Evolutionary conservation across 2,797 vertebrate species (phyloP), one percentile per base, ranked within the genome.

Genomic region (Cephalopachus bancanus): DNA sequence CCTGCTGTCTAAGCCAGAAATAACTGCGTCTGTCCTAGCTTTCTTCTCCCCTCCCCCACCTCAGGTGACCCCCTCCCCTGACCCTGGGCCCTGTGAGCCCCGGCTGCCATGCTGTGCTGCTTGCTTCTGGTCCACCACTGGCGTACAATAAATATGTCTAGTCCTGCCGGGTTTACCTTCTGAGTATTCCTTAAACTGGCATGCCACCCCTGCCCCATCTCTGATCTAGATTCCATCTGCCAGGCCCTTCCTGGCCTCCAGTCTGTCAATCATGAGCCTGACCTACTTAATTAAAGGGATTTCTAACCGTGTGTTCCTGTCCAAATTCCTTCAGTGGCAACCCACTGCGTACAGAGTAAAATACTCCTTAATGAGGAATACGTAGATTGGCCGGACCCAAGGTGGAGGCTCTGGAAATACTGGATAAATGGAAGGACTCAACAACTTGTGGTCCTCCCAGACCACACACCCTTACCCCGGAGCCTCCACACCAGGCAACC

Each of bases 211-310:
- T 4, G 5, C 8, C 72, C 16, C 22, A 26, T 72, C 8, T 84
- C 76, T n/a, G 33, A 30, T 33, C 72, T n/a, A 20, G 28, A 78
- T 6, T 86, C 60, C 10, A 0, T 55, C 65, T 16, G 33, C 80
- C 4, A 20, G 28, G 7, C 33, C 67, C 26, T 1, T 1, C 11
- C 17, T 26, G 37, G 78, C 30, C 89, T 53, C 93, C 3, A 10
- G 75, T 37, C 7, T 86, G n/a, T 19, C 51, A 10, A 44, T 53
- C 49, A 49, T 72, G 57, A 72, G 72, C 64, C n/a, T 2, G 17
- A 72, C 81, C 60, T 69, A 20, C 80, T 89, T 71, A 79, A 91
- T 69, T 49, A 93, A 81, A 81, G 71, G 78, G 62, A 33, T 65
- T 72, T 89, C 64, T 90, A 83, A 83, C 69, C 83, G 5, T 0